Percentiles rank a stretch among this genome's conserved stretches.
These are phyloP conservation scores for Ephestia elutella DNA, from an alignment of 1,140 invertebrate genomes.

Conservation along the genomic window DNA sequence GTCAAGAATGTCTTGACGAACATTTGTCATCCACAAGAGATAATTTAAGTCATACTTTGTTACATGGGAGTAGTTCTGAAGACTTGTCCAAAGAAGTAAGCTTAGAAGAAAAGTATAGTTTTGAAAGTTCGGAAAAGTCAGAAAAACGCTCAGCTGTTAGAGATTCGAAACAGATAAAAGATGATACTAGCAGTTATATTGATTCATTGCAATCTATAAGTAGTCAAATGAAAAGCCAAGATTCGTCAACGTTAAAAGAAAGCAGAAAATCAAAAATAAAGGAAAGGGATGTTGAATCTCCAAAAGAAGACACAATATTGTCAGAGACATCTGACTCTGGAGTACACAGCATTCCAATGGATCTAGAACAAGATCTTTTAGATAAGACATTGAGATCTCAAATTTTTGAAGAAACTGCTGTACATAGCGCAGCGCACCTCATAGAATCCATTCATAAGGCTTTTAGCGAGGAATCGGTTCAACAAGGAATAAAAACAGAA, in stretches of 20 bases:
- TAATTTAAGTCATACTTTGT: slow-evolving; percentile 26
- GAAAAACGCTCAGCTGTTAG: slow-evolving; percentile 20
- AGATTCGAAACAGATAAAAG: slow-evolving; percentile 9
- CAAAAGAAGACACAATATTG: slow-evolving; percentile 26
- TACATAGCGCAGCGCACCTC: slow-evolving; percentile 36
- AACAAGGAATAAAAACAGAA: slow-evolving; percentile 64
- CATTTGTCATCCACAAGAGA: slow-evolving; percentile 31
- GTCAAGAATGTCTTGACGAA: slow-evolving; percentile 11
- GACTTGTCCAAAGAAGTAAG: slow-evolving; percentile 63
- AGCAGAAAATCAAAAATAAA: slow-evolving; percentile 6
- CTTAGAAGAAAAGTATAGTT: slow-evolving; percentile 65
- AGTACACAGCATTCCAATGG: slow-evolving; percentile 30
- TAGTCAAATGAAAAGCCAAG: slow-evolving; percentile 15
- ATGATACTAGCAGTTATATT: slow-evolving; percentile 8
- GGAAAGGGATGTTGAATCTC: slow-evolving; percentile 10
- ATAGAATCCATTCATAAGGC: slow-evolving; percentile 57
- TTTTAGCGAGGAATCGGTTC: slow-evolving; percentile 48
- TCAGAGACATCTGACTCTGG: slow-evolving; percentile 40
- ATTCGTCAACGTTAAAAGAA: slow-evolving; percentile 23
- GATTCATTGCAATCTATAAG: slow-evolving; percentile 18
- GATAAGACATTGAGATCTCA: slow-evolving; percentile 12
- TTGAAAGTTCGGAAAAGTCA: slow-evolving; percentile 55
- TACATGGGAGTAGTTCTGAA: slow-evolving; percentile 52
- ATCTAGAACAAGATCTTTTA: slow-evolving; percentile 20
- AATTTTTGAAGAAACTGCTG: slow-evolving; percentile 12